Evolutionary conservation across 2,113 vertebrate genomes (phyloP).

Genomic region (Clarias batrachus): DNA sequence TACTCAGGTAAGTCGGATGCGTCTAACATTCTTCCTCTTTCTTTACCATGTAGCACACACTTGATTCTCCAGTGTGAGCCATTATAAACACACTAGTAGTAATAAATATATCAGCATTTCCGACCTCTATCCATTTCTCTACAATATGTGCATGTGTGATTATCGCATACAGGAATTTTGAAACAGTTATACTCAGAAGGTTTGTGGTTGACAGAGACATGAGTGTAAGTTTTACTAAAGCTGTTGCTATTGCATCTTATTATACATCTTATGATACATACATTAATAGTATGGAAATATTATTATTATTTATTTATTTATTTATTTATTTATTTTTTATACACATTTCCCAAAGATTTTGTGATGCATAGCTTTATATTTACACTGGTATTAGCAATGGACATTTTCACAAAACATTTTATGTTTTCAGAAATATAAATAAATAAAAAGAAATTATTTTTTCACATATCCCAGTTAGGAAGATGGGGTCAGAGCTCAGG

Average conservation of each 20-base stretch:
- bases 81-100: neutral
- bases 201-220: neutral
- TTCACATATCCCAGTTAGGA: too few relatives aligned
- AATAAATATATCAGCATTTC: neutral
- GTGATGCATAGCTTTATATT: too few relatives aligned
- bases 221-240: neutral
- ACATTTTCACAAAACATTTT: too few relatives aligned
- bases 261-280: too few relatives aligned
- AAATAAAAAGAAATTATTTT: too few relatives aligned
- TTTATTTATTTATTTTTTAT: too few relatives aligned
- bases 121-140: neutral
- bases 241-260: neutral
- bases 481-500: too few relatives aligned
- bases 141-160: neutral
- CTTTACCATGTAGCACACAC: neutral
- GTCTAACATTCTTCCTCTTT: neutral
- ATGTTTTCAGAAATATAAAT: too few relatives aligned
- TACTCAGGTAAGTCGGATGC: constrained; percentile 66
- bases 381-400: too few relatives aligned
- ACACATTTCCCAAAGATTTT: neutral
- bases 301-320: too few relatives aligned
- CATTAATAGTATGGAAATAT: too few relatives aligned
- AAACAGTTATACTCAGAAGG: neutral
- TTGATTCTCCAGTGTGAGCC: neutral
- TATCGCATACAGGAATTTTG: neutral